Conservation (phyloP, 2,113 vertebrate genomes). For the Taxidea taxus region DNA sequence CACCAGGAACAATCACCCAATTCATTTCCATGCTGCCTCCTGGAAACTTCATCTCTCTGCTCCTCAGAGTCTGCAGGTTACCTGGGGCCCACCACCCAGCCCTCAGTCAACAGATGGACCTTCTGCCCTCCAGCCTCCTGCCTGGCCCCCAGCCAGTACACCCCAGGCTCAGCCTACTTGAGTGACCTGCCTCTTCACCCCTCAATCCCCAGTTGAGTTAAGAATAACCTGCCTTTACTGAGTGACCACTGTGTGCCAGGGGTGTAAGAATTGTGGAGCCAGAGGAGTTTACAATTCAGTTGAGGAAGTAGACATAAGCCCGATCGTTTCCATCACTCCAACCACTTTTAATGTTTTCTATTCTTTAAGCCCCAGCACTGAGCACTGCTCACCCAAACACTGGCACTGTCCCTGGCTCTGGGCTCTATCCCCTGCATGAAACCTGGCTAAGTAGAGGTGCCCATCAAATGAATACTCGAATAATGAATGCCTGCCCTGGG, state of each 20-base stretch:
- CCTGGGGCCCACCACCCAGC: background rate
- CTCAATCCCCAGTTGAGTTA: background rate
- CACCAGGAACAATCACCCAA: background rate
- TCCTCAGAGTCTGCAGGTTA: background rate
- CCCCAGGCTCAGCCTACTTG: background rate
- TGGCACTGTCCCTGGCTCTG: background rate
- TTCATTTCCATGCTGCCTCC: background rate
- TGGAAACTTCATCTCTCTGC: background rate
- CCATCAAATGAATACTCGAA: conserved; percentile 5
- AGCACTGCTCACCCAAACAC: background rate
- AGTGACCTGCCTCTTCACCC: background rate
- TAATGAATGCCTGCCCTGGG: background rate
- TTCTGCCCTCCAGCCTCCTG: background rate
- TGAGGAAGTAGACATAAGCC: background rate
- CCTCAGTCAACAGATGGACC: background rate
- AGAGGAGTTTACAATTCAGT: background rate
- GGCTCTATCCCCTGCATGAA: background rate
- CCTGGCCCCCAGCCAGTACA: background rate
- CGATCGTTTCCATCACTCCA: background rate
- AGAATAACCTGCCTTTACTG: background rate
- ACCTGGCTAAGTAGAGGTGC: background rate
- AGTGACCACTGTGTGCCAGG: background rate
- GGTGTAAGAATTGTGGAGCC: background rate
- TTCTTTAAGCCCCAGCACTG: background rate
- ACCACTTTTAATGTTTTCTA: background rate